Conservation (phyloP, 1,140 invertebrate genomes). For the Zophobas morio region DNA sequence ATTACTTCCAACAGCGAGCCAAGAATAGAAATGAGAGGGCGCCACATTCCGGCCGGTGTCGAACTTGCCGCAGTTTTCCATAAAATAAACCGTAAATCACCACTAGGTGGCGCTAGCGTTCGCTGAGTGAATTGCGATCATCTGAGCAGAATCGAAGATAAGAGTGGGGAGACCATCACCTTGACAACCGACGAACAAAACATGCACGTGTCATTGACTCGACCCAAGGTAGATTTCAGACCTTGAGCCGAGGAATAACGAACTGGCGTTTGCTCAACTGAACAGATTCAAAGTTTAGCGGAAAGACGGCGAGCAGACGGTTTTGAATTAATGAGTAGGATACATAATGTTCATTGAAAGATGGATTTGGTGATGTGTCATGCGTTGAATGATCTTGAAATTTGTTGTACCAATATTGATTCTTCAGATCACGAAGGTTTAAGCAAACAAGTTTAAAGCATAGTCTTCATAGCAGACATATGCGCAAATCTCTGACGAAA, state of each 20-base stretch:
- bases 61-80: not conserved
- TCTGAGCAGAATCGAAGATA: not conserved
- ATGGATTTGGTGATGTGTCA: no score
- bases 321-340: not conserved
- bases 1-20: no score
- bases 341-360: no score
- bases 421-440: no score
- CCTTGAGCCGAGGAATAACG: slow-evolving; percentile 63
- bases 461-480: no score
- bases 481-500: no score
- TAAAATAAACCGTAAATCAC: no score
- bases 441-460: no score
- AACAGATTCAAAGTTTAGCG: slow-evolving; percentile 9
- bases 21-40: slow-evolving; percentile 1
- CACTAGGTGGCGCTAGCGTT: slow-evolving; percentile 33
- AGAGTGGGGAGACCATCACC: slow-evolving; percentile 57
- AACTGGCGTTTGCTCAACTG: slow-evolving; percentile 13
- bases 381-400: no score
- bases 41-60: slow-evolving; percentile 9
- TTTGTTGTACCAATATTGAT: no score
- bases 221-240: slow-evolving; percentile 65
- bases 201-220: slow-evolving; percentile 67
- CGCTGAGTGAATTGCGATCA: not conserved
- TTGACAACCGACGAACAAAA: slow-evolving; percentile 59
- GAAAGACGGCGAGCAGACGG: not conserved